Evolutionary conservation across 2,113 vertebrate genomes (phyloP), one percentile per base, ranked within the genome.

Genomic region (Corythaixoides concolor): DNA sequence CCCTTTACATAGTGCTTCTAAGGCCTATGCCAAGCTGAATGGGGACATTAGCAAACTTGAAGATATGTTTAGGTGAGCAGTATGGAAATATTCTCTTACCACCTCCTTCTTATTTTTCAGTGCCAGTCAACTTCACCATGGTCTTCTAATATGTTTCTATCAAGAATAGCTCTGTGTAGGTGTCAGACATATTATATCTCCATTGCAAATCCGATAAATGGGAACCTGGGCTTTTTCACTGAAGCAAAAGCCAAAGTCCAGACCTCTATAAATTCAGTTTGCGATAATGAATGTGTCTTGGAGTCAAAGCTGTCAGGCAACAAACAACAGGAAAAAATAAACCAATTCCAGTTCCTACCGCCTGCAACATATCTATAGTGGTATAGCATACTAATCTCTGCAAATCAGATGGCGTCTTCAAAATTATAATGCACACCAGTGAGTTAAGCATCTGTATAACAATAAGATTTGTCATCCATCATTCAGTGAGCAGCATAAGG

Each of bases 391-490:
- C 91, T 97, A 96, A 98, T 98, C 79, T 95, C 87, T 93, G 78
- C 50, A 98, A 97, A 97, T 98, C 95, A 98, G 90, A 95, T 97
- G 93, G 90, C 89, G 92, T 97, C 92, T 96, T 97, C 96, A 97
- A 95, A 98, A 98, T 98, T 97, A 97, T 94, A 95, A 97, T 96
- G 85, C 95, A 95, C 76, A 96, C 81, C 94, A 97, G 45, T 67
- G 67, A 97, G 96, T 97, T 97, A 98, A 98, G 92, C 97, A 97
- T 97, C 97, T 98, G 95, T 97, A 97, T 96, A 97, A 97, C 95
- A 97, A 97, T 96, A 95, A 96, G 95, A 92, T 95, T 97, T 97
- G 90, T 97, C 96, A 98, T 97, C 85, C 89, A 96, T 98, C 96
- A 97, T 95, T 97, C 94, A 95, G 89, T 78, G 92, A 98, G 96